A percentile compares a stretch with the other conserved stretches of the same genome.
These are phyloP conservation scores for Hypocryptadius cinnamomeus DNA, from an alignment of 2,113 vertebrate species.

Conservation along the genomic window DNA sequence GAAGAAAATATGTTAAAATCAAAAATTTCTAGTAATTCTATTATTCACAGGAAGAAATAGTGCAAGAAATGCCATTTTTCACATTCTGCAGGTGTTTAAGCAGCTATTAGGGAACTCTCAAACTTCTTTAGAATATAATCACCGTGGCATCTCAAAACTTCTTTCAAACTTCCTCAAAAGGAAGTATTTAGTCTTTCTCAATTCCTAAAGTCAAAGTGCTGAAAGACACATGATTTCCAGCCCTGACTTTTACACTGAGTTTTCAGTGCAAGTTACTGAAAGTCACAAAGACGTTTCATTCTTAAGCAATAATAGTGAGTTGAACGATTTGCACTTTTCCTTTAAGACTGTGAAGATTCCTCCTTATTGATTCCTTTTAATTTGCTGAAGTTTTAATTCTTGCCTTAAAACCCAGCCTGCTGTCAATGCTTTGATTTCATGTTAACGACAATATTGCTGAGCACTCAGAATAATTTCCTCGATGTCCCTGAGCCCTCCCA, in stretches of 20 bases:
- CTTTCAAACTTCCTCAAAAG: neutral
- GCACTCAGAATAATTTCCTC: neutral
- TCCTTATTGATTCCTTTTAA: neutral
- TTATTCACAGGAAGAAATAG: neutral
- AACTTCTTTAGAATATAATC: neutral
- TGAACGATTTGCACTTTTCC: neutral
- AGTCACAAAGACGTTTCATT: neutral
- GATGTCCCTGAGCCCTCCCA: neutral
- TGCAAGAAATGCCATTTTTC: neutral
- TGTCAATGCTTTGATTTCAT: neutral
- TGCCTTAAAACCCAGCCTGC: neutral
- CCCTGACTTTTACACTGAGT: no score
- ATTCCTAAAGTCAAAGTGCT: neutral
- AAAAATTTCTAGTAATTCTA: neutral
- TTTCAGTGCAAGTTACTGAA: neutral
- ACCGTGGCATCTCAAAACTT: neutral
- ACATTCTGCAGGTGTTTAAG: neutral
- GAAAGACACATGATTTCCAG: neutral
- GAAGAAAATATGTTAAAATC: neutral
- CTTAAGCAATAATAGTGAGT: neutral
- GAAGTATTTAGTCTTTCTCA: neutral
- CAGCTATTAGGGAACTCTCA: neutral
- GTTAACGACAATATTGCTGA: accelerated
- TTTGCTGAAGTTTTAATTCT: neutral
- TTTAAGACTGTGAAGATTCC: neutral